These are phyloP conservation scores for Alectoris magna DNA, from an alignment of 2,797 vertebrate genomes.

Conservation along the genomic window DNA sequence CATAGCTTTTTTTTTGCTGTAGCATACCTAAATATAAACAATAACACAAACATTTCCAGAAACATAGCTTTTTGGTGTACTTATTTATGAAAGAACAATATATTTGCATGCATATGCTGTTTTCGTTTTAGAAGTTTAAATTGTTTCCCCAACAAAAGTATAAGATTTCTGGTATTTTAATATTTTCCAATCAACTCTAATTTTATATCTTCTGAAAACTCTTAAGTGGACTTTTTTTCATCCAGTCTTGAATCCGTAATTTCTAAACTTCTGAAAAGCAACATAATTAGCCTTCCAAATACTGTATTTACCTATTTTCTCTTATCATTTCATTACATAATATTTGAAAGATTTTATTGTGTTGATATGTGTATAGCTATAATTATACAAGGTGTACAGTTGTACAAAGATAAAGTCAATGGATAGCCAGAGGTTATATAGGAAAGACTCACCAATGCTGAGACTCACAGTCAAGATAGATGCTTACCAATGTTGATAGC, in stretches of 20 bases:
- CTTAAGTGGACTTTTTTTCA: background rate
- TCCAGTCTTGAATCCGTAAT: fast-evolving
- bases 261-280: background rate
- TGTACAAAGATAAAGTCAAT: too few species aligned
- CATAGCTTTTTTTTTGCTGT: background rate
- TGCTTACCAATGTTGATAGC: too few species aligned
- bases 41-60: background rate
- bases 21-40: background rate
- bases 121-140: background rate
- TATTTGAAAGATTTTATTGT: background rate
- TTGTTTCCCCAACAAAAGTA: background rate
- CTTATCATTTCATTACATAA: background rate
- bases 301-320: fast-evolving
- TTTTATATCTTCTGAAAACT: background rate
- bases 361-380: background rate
- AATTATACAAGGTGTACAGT: too few species aligned
- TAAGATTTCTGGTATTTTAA: background rate
- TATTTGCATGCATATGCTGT: background rate
- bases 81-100: background rate
- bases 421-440: too few species aligned
- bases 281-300: background rate
- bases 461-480: too few species aligned
- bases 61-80: background rate
- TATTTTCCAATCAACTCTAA: background rate
- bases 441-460: too few species aligned